These are phyloP conservation scores for Micronisus gabar DNA, from an alignment of 2,113 vertebrate species.

Conservation along the genomic window DNA sequence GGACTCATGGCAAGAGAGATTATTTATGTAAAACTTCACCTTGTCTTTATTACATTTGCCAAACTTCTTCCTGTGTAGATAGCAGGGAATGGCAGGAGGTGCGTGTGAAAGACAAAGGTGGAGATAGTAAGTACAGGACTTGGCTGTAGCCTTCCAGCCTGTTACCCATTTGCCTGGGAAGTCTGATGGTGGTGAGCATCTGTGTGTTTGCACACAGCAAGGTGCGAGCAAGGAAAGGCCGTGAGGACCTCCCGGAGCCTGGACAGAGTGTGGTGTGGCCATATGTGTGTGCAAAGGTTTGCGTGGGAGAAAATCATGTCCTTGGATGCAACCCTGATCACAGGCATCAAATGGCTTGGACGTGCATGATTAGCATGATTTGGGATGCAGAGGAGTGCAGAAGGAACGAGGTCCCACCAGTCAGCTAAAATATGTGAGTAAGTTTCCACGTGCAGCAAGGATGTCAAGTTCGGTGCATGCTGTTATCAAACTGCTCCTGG, in stretches of 20 bases:
- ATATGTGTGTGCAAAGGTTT: rapidly evolving
- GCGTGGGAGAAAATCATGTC: not conserved
- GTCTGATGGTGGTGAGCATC: not conserved
- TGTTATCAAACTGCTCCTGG: not conserved
- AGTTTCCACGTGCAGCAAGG: not conserved
- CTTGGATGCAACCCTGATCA: not conserved
- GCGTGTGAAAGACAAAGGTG: not conserved
- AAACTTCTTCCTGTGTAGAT: slow-evolving; percentile 46
- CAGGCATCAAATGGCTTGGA: rapidly evolving
- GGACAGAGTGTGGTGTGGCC: too few species aligned
- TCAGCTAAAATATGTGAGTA: not conserved
- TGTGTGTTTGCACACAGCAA: not conserved
- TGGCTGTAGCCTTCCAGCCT: not conserved
- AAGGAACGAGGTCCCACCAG: not conserved
- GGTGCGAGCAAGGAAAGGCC: rapidly evolving
- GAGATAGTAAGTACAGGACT: not conserved
- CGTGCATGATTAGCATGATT: not conserved
- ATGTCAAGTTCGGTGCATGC: rapidly evolving
- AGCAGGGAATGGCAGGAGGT: not conserved
- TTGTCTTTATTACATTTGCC: slow-evolving; percentile 46
- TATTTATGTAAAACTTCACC: slow-evolving; percentile 58
- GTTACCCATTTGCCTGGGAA: not conserved
- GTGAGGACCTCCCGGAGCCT: not conserved
- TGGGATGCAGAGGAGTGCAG: not conserved
- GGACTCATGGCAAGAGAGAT: slow-evolving; percentile 51